A percentile compares a stretch with the other conserved stretches of the same genome.
Conservation (phyloP, 2,888 invertebrate genomes). For the Cerceris ruficornis region DNA sequence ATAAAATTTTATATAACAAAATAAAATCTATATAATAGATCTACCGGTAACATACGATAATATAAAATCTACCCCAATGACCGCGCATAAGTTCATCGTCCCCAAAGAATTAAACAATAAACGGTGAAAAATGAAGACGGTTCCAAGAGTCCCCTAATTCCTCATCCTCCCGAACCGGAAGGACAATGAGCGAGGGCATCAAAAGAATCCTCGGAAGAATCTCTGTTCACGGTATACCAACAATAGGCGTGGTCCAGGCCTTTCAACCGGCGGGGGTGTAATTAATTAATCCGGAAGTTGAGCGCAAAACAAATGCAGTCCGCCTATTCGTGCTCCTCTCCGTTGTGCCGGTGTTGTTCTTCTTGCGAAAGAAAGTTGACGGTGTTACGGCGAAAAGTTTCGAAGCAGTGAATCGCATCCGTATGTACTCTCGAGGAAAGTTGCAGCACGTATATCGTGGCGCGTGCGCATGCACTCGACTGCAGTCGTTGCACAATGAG, state of each 20-base stretch:
- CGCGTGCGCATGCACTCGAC: slow-evolving; percentile 24
- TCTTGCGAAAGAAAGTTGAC: slow-evolving; percentile 30
- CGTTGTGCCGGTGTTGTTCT: slow-evolving; percentile 1
- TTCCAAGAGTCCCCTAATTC: background rate
- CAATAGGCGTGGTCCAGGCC: background rate
- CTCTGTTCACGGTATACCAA: background rate
- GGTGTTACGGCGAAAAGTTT: slow-evolving; percentile 20
- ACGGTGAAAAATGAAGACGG: no score
- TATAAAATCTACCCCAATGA: no score
- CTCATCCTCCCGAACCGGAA: background rate
- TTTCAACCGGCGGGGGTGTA: background rate
- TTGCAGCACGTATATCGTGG: slow-evolving; percentile 10
- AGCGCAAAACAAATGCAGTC: slow-evolving; percentile 16
- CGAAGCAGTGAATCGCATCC: slow-evolving; percentile 20
- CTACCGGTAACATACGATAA: no score
- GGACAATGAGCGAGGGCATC: slow-evolving; percentile 6
- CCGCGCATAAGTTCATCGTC: no score
- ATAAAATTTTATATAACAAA: no score
- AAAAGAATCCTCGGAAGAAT: background rate
- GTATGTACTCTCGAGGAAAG: slow-evolving; percentile 2
- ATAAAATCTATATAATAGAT: no score
- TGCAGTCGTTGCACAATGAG: slow-evolving; percentile 44
- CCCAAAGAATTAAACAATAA: no score
- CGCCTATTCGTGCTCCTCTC: background rate
- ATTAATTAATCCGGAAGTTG: slow-evolving; percentile 43